Percentiles rank a stretch among this genome's conserved stretches.
These are phyloP conservation scores for Psilopogon haemacephalus DNA, from an alignment of 2,113 vertebrate species.

Conservation along the genomic window DNA sequence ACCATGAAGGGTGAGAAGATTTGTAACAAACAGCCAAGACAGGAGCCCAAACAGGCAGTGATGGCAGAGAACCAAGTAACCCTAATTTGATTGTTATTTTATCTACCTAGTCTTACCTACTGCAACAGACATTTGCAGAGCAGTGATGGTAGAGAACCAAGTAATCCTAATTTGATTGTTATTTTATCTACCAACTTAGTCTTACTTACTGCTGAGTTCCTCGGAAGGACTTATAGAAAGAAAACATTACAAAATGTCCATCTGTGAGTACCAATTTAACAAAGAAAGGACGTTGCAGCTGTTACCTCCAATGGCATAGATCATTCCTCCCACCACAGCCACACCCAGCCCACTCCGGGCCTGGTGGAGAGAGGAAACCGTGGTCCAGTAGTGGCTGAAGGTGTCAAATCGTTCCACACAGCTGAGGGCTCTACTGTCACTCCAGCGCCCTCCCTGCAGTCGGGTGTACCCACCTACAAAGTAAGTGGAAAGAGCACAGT, in stretches of 20 bases:
- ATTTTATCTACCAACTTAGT: background rate
- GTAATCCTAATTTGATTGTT: background rate
- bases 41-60: background rate
- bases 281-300: background rate
- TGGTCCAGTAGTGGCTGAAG: conserved; percentile 98
- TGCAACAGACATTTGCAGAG: background rate
- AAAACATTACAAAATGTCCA: background rate
- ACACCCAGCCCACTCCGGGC: conserved; percentile 94
- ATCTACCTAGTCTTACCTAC: background rate
- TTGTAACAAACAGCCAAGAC: background rate
- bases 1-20: background rate
- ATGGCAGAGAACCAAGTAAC: background rate
- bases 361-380: conserved; percentile 94
- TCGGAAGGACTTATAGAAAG: background rate
- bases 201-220: background rate
- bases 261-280: background rate
- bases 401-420: conserved; percentile 97
- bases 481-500: background rate
- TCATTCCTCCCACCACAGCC: conserved; percentile 90
- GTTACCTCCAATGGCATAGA: conserved; percentile 97
- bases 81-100: background rate
- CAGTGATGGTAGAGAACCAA: background rate
- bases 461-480: conserved; percentile 92
- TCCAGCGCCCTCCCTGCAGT: conserved; percentile 94
- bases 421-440: conserved; percentile 92